phyloP scores from a whole-genome alignment of 1,140 invertebrate species.

The Sesamia nonagrioides region DNA sequence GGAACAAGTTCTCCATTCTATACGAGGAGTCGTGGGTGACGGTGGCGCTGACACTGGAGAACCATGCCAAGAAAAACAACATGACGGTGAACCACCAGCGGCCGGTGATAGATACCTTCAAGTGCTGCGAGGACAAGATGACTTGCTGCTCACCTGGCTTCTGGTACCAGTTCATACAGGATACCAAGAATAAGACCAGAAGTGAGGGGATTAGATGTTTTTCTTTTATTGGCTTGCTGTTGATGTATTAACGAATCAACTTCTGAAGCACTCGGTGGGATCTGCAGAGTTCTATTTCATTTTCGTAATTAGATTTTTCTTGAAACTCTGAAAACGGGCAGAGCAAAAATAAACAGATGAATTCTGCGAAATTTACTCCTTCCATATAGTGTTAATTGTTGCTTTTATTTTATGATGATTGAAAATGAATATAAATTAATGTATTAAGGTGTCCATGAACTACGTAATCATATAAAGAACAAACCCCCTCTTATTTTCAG shows the following conservation, averaged over 20 bases:
- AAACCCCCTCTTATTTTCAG: conserved; percentile 87
- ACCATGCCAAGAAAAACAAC: conserved; percentile 91
- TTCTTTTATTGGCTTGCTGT: too few relatives aligned
- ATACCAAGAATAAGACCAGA: conserved; percentile 95
- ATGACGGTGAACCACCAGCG: conserved; percentile 94
- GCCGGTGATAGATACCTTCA: conserved; percentile 90
- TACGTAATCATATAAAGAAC: not conserved
- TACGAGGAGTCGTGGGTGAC: conserved; percentile 93
- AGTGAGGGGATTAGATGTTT: conserved; percentile 89
- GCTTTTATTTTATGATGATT: too few relatives aligned
- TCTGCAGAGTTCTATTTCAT: too few relatives aligned
- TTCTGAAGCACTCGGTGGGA: too few relatives aligned
- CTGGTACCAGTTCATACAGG: conserved; percentile 95
- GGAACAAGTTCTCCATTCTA: conserved; percentile 98
- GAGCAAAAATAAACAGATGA: too few relatives aligned
- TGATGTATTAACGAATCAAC: too few relatives aligned
- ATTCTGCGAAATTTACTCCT: too few relatives aligned
- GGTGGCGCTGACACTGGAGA: conserved; percentile 92
- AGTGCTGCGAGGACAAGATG: conserved; percentile 92
- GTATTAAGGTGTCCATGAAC: too few relatives aligned
- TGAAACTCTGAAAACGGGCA: too few relatives aligned
- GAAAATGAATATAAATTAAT: too few relatives aligned
- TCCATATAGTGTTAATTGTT: too few relatives aligned
- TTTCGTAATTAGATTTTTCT: too few relatives aligned
- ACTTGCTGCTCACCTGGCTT: conserved; percentile 92